Percentiles rank a stretch among this genome's conserved stretches.
These are phyloP conservation scores for Calephelis virginiensis DNA, from an alignment of 1,140 invertebrate genomes.

Conservation along the genomic window DNA sequence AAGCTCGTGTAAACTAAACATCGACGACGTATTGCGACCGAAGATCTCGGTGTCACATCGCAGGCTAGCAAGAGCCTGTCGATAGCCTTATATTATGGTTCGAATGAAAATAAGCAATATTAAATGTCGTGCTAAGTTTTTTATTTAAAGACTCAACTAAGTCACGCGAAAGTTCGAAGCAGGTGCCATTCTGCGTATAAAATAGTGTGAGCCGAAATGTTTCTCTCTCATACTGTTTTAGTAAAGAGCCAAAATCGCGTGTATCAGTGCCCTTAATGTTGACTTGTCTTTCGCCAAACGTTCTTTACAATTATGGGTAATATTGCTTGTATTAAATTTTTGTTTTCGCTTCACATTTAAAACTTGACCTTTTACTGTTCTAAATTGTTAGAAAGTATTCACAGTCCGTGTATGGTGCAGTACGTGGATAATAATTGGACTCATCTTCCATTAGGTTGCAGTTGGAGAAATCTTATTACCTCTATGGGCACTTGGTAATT, in stretches of 20 bases:
- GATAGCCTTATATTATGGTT: too few relatives aligned
- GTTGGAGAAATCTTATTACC: too few relatives aligned
- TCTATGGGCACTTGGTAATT: too few relatives aligned
- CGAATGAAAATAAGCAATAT: not conserved
- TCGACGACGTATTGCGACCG: not conserved
- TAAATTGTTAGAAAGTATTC: not conserved
- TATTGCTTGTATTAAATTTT: not conserved
- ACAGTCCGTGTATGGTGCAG: not conserved
- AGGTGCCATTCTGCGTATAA: too few relatives aligned
- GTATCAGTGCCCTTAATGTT: too few relatives aligned
- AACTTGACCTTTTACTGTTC: slow-evolving; percentile 1
- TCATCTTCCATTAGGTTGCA: too few relatives aligned
- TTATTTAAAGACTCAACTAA: too few relatives aligned
- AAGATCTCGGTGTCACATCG: not conserved
- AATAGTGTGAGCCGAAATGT: too few relatives aligned
- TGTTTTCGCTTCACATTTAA: not conserved
- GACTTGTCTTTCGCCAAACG: not conserved
- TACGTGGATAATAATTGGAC: not conserved
- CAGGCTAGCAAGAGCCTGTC: not conserved
- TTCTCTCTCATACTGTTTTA: too few relatives aligned
- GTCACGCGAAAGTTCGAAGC: too few relatives aligned
- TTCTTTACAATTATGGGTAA: not conserved
- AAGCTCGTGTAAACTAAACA: too few relatives aligned
- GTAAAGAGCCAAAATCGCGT: too few relatives aligned
- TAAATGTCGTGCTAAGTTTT: not conserved